These are phyloP conservation scores for Holothuria scabra DNA, from an alignment of 53 echinoderm and acorn worm species.

Conservation along the genomic window DNA sequence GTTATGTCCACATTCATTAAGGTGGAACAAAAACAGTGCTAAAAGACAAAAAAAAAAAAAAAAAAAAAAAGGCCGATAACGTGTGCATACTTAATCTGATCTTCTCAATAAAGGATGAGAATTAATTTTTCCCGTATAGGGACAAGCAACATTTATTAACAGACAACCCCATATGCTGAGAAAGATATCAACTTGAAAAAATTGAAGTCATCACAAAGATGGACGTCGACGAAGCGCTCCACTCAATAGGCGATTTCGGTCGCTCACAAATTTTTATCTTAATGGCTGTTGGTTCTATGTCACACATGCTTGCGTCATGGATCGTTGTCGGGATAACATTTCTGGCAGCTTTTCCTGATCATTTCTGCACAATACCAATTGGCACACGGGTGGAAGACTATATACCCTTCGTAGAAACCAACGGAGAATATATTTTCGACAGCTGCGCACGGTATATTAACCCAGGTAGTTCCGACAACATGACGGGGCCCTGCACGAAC, in stretches of 20 bases:
- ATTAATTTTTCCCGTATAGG: too few species aligned
- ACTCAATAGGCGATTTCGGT: slow-evolving; percentile 7
- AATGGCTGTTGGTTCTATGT: neutral
- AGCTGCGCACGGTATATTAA: neutral
- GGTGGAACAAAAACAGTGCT: too few species aligned
- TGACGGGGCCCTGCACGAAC: neutral
- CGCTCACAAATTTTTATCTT: neutral
- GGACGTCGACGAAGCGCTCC: slow-evolving; percentile 11
- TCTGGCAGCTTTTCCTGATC: neutral
- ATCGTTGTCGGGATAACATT: neutral
- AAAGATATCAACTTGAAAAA: too few species aligned
- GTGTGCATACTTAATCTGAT: too few species aligned
- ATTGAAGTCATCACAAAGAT: neutral
- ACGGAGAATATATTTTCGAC: neutral
- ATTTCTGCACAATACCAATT: neutral
- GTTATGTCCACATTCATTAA: too few species aligned
- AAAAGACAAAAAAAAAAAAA: too few species aligned
- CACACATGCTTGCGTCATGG: neutral
- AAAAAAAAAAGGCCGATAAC: too few species aligned
- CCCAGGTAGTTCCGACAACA: neutral
- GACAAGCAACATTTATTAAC: too few species aligned
- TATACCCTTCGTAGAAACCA: neutral
- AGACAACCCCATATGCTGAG: too few species aligned
- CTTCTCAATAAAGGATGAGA: too few species aligned
- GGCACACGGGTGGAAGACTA: neutral